These are phyloP conservation scores for Trogon surrucura DNA, from an alignment of 2,113 vertebrate genomes.

Conservation along the genomic window DNA sequence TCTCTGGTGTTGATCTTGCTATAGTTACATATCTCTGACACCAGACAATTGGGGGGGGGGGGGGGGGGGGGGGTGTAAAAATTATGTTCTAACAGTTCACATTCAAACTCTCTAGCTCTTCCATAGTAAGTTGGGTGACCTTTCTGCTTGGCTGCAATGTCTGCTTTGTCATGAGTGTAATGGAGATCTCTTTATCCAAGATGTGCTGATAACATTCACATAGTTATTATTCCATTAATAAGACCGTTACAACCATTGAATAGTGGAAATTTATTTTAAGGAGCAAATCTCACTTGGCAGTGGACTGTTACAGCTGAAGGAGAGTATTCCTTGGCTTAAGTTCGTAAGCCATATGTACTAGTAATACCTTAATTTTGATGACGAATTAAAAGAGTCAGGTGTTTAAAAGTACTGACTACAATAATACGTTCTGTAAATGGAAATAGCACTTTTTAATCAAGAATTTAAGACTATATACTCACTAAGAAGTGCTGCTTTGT, in stretches of 20 bases:
- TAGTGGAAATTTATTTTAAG: slow-evolving; percentile 66
- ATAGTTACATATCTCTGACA: background rate
- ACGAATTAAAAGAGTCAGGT: slow-evolving; percentile 61
- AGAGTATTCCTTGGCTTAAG: slow-evolving; percentile 76
- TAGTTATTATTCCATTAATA: slow-evolving; percentile 82
- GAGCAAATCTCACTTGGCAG: slow-evolving; percentile 59
- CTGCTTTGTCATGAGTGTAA: background rate
- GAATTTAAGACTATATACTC: slow-evolving; percentile 73
- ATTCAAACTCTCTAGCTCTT: accelerated
- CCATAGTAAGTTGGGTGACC: background rate
- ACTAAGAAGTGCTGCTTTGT: slow-evolving; percentile 66
- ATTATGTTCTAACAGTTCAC: too few relatives aligned
- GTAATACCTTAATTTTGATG: slow-evolving; percentile 74
- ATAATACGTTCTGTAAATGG: slow-evolving; percentile 75
- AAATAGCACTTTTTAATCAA: slow-evolving; percentile 70
- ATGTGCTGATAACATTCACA: background rate
- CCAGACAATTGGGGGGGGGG: background rate
- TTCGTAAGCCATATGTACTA: slow-evolving; percentile 72
- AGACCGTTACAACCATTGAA: slow-evolving; percentile 68
- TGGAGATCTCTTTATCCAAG: slow-evolving; percentile 23
- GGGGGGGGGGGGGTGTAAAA: background rate
- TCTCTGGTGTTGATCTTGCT: background rate
- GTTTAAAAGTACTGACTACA: slow-evolving; percentile 77
- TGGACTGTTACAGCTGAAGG: slow-evolving; percentile 75
- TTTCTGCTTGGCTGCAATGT: background rate